Percentiles rank a stretch among this genome's conserved stretches.
These are phyloP conservation scores for Candidula unifasciata DNA, from an alignment of 2,888 invertebrate genomes.

Conservation along the genomic window DNA sequence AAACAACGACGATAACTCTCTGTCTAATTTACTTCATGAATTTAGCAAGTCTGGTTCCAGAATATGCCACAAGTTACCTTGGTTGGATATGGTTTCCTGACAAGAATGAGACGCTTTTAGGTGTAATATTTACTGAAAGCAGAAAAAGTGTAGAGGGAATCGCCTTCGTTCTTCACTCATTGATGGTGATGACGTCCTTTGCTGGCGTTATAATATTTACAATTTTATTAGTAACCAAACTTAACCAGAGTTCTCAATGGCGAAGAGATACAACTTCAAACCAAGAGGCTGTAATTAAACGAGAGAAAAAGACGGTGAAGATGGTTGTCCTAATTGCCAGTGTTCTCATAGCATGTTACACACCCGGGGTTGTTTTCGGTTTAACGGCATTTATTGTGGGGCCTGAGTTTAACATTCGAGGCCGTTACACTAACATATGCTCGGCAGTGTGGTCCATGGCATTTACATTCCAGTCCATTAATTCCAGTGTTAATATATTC, in stretches of 20 bases:
- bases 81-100: not conserved
- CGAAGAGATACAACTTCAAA: not conserved
- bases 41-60: conserved; percentile 5
- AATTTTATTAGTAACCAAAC: not conserved
- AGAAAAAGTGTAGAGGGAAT: not conserved
- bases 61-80: not conserved
- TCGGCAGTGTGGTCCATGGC: too few relatives aligned
- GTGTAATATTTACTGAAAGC: not conserved
- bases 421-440: too few relatives aligned
- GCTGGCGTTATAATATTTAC: not conserved
- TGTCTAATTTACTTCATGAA: not conserved
- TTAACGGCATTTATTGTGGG: too few relatives aligned
- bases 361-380: too few relatives aligned
- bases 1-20: not conserved
- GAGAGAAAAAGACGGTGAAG: too few relatives aligned
- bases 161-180: not conserved
- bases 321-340: too few relatives aligned
- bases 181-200: not conserved
- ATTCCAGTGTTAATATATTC: too few relatives aligned
- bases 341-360: too few relatives aligned
- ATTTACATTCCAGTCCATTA: too few relatives aligned
- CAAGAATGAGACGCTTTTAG: not conserved
- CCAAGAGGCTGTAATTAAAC: too few relatives aligned
- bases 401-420: too few relatives aligned
- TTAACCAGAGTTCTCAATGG: not conserved